These are phyloP conservation scores for Coboldia fuscipes DNA, from an alignment of 1,140 invertebrate genomes.

Conservation along the genomic window DNA sequence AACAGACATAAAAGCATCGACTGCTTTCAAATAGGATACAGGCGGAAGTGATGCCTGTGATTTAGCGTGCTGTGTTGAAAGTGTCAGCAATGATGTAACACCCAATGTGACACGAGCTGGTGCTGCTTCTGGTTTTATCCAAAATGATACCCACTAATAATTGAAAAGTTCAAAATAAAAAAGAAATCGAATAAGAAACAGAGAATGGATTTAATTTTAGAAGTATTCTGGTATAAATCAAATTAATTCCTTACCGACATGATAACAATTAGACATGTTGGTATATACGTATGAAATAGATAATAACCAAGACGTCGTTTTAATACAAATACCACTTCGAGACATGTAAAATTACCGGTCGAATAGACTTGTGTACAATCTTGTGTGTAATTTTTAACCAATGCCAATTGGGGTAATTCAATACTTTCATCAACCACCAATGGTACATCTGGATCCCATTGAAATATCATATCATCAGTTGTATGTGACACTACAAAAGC, in stretches of 20 bases:
- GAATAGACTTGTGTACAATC: slow-evolving; percentile 59
- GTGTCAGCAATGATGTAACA: slow-evolving; percentile 69
- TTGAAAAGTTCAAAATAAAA: no score
- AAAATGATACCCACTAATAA: slow-evolving; percentile 89
- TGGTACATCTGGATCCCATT: slow-evolving; percentile 72
- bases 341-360: slow-evolving; percentile 67
- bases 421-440: slow-evolving; percentile 79
- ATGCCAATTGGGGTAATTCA: slow-evolving; percentile 62
- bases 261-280: slow-evolving; percentile 69
- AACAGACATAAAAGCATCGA: slow-evolving; percentile 79
- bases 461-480: slow-evolving; percentile 74
- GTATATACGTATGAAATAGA: slow-evolving; percentile 73
- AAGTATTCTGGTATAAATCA: slow-evolving; percentile 26
- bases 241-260: no score
- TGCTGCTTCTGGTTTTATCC: slow-evolving; percentile 78
- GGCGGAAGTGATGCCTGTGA: slow-evolving; percentile 72
- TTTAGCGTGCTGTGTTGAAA: slow-evolving; percentile 81
- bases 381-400: slow-evolving; percentile 64
- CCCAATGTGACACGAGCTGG: slow-evolving; percentile 75
- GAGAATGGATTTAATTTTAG: background rate
- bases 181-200: slow-evolving; percentile 3
- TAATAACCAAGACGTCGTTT: slow-evolving; percentile 71
- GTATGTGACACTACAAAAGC: slow-evolving; percentile 65
- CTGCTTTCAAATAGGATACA: slow-evolving; percentile 75
- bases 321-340: slow-evolving; percentile 67